These are phyloP conservation scores for Tamias sibiricus DNA, from an alignment of 2,113 vertebrate species.

Conservation along the genomic window DNA sequence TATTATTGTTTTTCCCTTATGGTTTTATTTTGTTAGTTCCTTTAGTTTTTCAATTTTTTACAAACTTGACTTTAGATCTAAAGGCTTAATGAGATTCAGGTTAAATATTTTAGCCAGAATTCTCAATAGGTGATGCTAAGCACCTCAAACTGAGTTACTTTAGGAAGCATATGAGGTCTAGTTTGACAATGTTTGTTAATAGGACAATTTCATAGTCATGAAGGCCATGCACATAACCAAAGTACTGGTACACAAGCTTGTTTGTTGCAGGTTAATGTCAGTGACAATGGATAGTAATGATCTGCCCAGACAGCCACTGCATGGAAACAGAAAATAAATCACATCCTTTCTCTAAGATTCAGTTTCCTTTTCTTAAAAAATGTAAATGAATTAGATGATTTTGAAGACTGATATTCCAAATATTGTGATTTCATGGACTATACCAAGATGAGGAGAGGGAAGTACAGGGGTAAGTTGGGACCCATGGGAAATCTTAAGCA, in stretches of 20 bases:
- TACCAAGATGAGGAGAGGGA: neutral
- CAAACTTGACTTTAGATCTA: slow-evolving; percentile 22
- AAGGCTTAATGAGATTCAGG: neutral
- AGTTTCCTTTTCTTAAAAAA: slow-evolving; percentile 1
- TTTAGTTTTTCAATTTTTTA: slow-evolving; percentile 20
- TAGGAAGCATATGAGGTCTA: neutral
- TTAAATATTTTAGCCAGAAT: slow-evolving; percentile 26
- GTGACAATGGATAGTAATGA: neutral
- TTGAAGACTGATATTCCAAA: neutral
- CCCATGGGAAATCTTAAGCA: neutral
- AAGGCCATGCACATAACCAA: neutral
- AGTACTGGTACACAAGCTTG: neutral
- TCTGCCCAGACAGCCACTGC: neutral
- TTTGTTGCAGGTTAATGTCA: neutral
- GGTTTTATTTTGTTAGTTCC: neutral
- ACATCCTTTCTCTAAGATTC: neutral
- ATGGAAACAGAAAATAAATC: slow-evolving; percentile 1
- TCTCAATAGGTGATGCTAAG: neutral
- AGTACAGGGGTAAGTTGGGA: neutral
- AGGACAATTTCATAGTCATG: neutral
- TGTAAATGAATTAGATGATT: neutral
- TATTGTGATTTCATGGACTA: neutral
- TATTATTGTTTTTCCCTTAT: neutral
- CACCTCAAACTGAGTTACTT: neutral
- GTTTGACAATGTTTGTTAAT: neutral